Base-by-base conservation (phyloP, 1,140 invertebrate species). In the Geopemphigus sp. region DNA sequence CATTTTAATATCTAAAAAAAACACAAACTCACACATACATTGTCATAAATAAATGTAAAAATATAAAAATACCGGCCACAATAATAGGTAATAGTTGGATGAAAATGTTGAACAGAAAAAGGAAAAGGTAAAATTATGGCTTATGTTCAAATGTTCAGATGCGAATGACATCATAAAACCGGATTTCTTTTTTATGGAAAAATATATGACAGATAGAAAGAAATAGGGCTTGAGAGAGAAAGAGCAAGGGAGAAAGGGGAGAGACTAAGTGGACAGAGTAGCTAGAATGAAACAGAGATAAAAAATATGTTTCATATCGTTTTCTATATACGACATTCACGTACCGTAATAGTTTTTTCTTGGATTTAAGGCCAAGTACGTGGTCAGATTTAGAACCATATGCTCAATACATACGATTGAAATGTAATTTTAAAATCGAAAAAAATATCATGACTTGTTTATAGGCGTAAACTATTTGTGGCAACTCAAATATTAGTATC, bases 161-260 rank as follows among this genome's bases (percentile, higher is more conserved):
- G 22, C 15, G 45, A 68, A 68, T 50, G 14, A 22, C 47, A 68
- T 68, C 70, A 56, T 56, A 56, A 73, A 73, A 73, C 10, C 14
- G 26, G 53, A 73, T 73, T 56, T 73, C 29, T 66, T 66, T 68
- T 73, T 73, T 73, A 73, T 73, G 50, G 50, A 57, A 73, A 73
- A 73, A 56, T 32, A 56, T 56, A 50, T 32, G 17, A 57, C 53
- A 39, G 54, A 73, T 14, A 56, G 17, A 56, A 54, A 47, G 47
- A 26, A 47, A 22, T 6, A 6, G n/a, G n/a, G n/a, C n/a, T n/a
- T n/a, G n/a, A n/a, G n/a, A n/a, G n/a, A n/a, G n/a, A n/a, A n/a
- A n/a, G n/a, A n/a, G n/a, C n/a, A n/a, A n/a, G n/a, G n/a, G n/a
- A n/a, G n/a, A n/a, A n/a, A n/a, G n/a, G n/a, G n/a, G n/a, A n/a